A percentile compares a stretch with the other conserved stretches of the same genome.
These are phyloP conservation scores for Orchesella flavescens DNA, from an alignment of 2,888 invertebrate genomes.

Conservation along the genomic window DNA sequence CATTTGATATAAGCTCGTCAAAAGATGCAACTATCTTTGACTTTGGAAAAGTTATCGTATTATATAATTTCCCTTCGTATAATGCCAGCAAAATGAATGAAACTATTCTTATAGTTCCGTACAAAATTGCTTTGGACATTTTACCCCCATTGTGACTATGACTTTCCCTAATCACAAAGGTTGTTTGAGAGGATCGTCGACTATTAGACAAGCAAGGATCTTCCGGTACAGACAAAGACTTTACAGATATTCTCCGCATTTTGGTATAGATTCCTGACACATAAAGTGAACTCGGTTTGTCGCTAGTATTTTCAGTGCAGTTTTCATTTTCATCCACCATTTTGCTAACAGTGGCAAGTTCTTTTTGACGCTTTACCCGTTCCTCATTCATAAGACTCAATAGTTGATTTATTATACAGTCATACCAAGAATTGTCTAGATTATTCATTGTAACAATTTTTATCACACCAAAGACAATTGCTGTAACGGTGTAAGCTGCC, in stretches of 20 bases:
- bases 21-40: conserved; percentile 62
- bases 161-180: not conserved
- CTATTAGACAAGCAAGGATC: not conserved
- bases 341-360: not conserved
- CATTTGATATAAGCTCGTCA: conserved; percentile 65
- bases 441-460: conserved; percentile 66
- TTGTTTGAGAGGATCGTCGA: not conserved
- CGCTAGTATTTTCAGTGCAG: not conserved
- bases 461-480: conserved; percentile 62
- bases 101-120: conserved; percentile 66
- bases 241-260: conserved; percentile 15
- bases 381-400: conserved; percentile 59
- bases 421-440: conserved; percentile 67
- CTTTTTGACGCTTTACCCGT: not conserved
- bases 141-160: conserved; percentile 55
- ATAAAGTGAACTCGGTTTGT: not conserved
- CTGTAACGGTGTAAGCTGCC: conserved; percentile 53
- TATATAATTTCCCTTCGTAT: conserved; percentile 70
- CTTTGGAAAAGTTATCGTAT: conserved; percentile 69
- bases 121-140: conserved; percentile 64
- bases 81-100: conserved; percentile 67
- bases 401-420: conserved; percentile 64
- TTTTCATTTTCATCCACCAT: conserved; percentile 27
- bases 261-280: not conserved
- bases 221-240: conserved; percentile 7